phyloP scores from a whole-genome alignment of 2,888 invertebrate species.

The Hypolimnas misippus region DNA sequence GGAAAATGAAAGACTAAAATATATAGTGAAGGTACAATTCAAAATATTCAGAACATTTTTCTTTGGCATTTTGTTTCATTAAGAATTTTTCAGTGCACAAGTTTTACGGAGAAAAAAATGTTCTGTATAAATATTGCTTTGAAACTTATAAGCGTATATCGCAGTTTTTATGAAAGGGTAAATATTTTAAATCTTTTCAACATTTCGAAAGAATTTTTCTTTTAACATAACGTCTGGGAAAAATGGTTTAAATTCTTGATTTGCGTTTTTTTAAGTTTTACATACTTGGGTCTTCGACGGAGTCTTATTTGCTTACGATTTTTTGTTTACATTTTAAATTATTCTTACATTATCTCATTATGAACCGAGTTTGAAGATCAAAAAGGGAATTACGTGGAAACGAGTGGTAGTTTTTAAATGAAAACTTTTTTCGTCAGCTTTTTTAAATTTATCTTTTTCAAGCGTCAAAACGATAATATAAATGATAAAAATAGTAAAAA shows the following conservation, averaged over 20 bases:
- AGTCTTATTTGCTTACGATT: no score
- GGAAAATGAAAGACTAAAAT: no score
- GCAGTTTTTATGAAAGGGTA: background rate
- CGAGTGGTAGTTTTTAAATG: no score
- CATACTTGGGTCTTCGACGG: no score
- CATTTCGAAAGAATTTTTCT: background rate
- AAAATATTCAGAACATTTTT: background rate
- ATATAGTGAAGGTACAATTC: background rate
- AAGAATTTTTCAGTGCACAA: constrained; percentile 3
- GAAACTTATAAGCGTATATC: background rate
- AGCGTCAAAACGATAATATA: no score
- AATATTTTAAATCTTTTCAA: constrained; percentile 9
- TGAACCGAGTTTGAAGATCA: no score
- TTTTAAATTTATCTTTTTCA: no score
- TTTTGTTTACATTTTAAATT: no score
- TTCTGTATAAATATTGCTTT: background rate
- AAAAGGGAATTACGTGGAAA: no score
- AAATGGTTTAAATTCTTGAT: background rate
- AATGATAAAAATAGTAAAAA: no score
- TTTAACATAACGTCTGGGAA: background rate
- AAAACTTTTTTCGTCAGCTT: no score
- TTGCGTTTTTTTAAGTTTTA: background rate
- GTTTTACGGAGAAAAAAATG: background rate
- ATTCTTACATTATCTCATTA: no score
- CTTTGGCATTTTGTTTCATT: background rate